phyloP scores from a whole-genome alignment of 2,113 vertebrate species.

The Laticauda laticaudata region DNA sequence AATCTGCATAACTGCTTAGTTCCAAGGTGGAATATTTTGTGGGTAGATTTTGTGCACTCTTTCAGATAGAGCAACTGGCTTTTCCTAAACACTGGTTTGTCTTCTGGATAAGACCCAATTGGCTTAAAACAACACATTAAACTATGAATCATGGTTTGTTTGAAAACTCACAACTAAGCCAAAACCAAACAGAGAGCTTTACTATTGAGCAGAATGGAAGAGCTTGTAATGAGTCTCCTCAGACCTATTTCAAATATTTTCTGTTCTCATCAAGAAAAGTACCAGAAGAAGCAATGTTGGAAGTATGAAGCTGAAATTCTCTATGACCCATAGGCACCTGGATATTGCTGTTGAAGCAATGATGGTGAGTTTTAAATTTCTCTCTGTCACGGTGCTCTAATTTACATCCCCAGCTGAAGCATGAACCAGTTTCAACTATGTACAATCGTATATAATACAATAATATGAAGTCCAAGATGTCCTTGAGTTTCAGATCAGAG shows the following conservation, averaged over 20 bases:
- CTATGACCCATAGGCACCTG: neutral
- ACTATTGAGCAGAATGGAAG: neutral
- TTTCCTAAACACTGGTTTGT: neutral
- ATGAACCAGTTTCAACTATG: neutral
- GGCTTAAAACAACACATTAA: neutral
- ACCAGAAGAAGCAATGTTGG: neutral
- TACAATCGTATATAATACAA: neutral
- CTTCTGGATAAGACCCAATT: neutral
- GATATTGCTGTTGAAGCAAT: neutral
- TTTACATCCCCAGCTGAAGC: neutral
- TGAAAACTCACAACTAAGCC: neutral
- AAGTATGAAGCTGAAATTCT: neutral
- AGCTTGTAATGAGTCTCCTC: neutral
- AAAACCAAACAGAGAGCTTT: neutral
- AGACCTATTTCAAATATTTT: neutral
- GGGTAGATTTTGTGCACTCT: neutral
- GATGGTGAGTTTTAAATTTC: neutral
- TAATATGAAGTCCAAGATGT: neutral
- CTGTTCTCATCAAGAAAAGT: neutral
- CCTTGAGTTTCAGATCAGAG: neutral
- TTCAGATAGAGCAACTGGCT: neutral
- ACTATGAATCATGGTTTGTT: neutral
- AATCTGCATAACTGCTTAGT: neutral
- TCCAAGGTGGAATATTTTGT: neutral
- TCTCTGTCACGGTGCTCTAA: neutral